phyloP scores from a whole-genome alignment of 2,797 vertebrate genomes.

The Limosa lapponica region DNA sequence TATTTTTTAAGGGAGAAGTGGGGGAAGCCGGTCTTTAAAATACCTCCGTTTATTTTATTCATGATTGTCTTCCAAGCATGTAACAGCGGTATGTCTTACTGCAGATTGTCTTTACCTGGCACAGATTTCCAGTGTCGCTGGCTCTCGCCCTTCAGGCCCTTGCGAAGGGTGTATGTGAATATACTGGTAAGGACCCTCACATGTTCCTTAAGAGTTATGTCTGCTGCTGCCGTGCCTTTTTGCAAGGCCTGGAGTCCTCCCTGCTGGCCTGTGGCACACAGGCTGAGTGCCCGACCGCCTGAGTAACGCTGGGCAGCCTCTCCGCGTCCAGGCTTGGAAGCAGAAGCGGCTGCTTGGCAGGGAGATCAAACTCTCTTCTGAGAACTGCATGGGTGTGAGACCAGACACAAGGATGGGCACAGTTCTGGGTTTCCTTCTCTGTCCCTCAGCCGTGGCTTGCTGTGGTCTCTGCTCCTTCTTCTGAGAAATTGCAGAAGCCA shows the following conservation, averaged over 20 bases:
- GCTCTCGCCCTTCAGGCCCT: neutral
- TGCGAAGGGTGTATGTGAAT: neutral
- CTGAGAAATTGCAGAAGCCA: neutral
- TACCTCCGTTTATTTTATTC: neutral
- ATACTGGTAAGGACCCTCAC: neutral
- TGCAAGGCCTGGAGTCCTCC: neutral
- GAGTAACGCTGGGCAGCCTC: neutral
- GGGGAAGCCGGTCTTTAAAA: conserved; percentile 4
- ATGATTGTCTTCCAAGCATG: neutral
- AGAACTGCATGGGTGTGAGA: conserved; percentile 14
- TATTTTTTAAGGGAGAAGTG: neutral
- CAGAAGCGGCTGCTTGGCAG: conserved; percentile 18
- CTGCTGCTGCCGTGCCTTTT: neutral
- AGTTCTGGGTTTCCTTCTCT: neutral
- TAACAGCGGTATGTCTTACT: neutral
- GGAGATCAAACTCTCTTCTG: conserved; percentile 38
- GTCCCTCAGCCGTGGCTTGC: neutral
- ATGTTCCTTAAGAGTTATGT: neutral
- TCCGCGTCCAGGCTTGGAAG: neutral
- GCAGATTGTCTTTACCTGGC: neutral
- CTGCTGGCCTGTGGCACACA: neutral
- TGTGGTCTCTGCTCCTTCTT: neutral
- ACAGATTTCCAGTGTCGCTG: neutral
- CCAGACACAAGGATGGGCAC: conserved; percentile 4
- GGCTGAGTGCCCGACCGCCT: neutral